Conservation (phyloP, 1,140 invertebrate genomes). For the Neomicropteryx cornuta region DNA sequence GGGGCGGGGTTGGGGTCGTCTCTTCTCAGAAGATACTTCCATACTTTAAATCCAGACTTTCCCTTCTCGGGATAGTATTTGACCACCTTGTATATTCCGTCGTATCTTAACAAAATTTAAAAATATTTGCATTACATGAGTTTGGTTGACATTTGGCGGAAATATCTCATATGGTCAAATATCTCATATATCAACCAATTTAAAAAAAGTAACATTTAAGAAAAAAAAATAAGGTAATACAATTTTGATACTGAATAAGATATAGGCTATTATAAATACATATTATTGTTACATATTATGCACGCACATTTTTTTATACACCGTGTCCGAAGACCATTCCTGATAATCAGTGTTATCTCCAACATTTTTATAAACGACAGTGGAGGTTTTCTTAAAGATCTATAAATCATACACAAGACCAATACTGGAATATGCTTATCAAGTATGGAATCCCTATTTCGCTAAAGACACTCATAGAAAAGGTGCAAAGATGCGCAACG, state of each 20-base stretch:
- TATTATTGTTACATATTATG: too few species aligned
- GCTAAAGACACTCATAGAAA: too few species aligned
- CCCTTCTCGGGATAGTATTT: constrained; percentile 77
- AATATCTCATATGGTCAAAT: constrained; percentile 1
- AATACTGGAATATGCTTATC: too few species aligned
- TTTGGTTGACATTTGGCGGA: neutral
- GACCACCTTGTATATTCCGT: constrained; percentile 72
- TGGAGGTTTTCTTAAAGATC: too few species aligned
- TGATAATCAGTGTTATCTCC: too few species aligned
- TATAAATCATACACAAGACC: too few species aligned
- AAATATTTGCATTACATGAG: neutral
- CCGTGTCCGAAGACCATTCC: too few species aligned
- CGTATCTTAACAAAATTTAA: constrained; percentile 40
- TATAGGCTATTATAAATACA: neutral
- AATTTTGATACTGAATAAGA: neutral
- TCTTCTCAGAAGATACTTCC: constrained; percentile 66
- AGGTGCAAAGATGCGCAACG: too few species aligned
- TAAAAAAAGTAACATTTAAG: constrained; percentile 2
- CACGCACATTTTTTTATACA: too few species aligned
- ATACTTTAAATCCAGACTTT: constrained; percentile 69
- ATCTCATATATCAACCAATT: constrained; percentile 1
- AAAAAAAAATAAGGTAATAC: constrained; percentile 5
- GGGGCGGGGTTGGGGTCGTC: constrained; percentile 74
- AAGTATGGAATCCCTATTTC: too few species aligned
- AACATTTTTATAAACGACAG: too few species aligned